These are phyloP conservation scores for Malurus cyaneus DNA, from an alignment of 2,113 vertebrate species.

Conservation along the genomic window DNA sequence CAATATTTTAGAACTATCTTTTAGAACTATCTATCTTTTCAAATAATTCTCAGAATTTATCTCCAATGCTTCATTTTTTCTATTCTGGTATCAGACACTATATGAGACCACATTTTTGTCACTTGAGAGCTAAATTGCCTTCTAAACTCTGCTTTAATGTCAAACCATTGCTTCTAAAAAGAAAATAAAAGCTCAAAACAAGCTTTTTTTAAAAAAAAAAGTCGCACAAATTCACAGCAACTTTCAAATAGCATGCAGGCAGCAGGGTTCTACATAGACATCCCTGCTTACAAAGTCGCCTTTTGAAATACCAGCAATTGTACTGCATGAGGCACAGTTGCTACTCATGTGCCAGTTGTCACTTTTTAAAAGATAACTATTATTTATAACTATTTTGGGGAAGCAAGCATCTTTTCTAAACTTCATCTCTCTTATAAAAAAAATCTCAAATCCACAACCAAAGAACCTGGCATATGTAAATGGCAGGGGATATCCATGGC, in stretches of 20 bases:
- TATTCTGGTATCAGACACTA: background rate
- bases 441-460: background rate
- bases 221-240: background rate
- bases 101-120: background rate
- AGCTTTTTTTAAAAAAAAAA: background rate
- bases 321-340: background rate
- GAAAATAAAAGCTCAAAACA: background rate
- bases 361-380: background rate
- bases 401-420: background rate
- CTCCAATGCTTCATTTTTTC: background rate
- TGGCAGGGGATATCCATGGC: background rate
- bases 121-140: background rate
- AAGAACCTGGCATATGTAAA: background rate
- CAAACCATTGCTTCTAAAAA: background rate
- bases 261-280: background rate
- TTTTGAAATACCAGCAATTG: background rate
- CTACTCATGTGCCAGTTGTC: background rate
- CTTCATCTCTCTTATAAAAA: background rate
- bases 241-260: background rate
- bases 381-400: background rate
- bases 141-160: background rate
- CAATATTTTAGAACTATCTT: background rate
- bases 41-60: background rate
- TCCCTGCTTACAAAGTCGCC: background rate
- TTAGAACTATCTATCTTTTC: no score